Evolutionary conservation across 2,797 vertebrate genomes (phyloP).

Genomic region (Gymnopithys bicolor): DNA sequence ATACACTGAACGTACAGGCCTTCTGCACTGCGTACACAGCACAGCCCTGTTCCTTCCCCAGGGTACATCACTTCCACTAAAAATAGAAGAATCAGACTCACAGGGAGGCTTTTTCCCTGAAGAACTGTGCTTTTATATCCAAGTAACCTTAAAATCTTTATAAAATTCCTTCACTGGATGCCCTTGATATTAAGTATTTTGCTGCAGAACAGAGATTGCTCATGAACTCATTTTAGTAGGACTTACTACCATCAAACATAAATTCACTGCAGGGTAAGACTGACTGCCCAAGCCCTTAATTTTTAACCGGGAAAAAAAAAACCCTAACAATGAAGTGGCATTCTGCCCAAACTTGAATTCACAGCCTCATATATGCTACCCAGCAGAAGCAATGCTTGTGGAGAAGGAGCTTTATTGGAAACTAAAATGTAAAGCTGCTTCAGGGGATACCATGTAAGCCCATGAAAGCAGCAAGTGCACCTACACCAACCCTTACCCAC

Average conservation of each 20-base stretch:
- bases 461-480: not conserved
- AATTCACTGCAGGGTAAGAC: not conserved
- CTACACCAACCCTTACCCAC: not conserved
- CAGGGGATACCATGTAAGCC: not conserved
- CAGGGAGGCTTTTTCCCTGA: not conserved
- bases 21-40: not conserved
- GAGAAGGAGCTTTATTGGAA: not conserved
- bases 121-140: not conserved
- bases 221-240: not conserved
- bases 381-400: not conserved
- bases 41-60: not conserved
- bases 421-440: not conserved
- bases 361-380: not conserved
- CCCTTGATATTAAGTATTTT: not conserved
- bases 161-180: not conserved
- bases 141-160: not conserved
- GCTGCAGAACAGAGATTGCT: not conserved
- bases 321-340: not conserved
- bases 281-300: not conserved
- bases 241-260: not conserved
- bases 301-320: not conserved
- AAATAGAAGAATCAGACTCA: not conserved
- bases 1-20: not conserved
- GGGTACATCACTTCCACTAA: not conserved
- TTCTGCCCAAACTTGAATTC: not conserved